Evolutionary conservation across 2,888 invertebrate species (phyloP).

Genomic region (Campopleginae sp.): DNA sequence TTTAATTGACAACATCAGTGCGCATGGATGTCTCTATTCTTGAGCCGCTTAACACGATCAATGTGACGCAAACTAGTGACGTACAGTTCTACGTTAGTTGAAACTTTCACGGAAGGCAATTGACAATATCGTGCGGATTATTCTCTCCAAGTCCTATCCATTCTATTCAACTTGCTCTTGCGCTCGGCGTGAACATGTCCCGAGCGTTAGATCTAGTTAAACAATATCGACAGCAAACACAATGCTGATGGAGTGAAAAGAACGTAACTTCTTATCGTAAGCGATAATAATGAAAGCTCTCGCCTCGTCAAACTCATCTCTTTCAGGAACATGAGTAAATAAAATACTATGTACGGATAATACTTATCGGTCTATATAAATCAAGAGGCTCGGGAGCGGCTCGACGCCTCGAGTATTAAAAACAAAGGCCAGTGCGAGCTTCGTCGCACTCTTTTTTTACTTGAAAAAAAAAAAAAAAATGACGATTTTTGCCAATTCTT

Average conservation of each 20-base stretch:
- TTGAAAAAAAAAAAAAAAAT: too few species aligned
- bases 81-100: conserved; percentile 20
- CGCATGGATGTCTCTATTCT: neutral
- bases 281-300: neutral
- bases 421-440: too few species aligned
- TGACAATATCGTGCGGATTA: conserved; percentile 29
- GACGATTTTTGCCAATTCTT: too few species aligned
- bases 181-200: neutral
- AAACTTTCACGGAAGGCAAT: conserved; percentile 46
- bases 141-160: conserved; percentile 1
- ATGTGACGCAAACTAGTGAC: conserved; percentile 1
- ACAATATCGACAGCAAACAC: conserved; percentile 26
- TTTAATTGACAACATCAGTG: neutral
- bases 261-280: conserved; percentile 4
- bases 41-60: neutral
- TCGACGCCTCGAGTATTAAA: too few species aligned
- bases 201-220: conserved; percentile 23
- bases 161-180: conserved; percentile 18
- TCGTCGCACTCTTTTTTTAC: too few species aligned
- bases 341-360: neutral
- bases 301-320: neutral
- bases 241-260: conserved; percentile 25
- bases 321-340: neutral
- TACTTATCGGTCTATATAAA: too few species aligned
- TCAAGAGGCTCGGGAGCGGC: too few species aligned